Percentiles rank a stretch among this genome's conserved stretches.
Evolutionary conservation across 1,140 invertebrate genomes (phyloP).

Genomic region (Lepidurus arcticus): DNA sequence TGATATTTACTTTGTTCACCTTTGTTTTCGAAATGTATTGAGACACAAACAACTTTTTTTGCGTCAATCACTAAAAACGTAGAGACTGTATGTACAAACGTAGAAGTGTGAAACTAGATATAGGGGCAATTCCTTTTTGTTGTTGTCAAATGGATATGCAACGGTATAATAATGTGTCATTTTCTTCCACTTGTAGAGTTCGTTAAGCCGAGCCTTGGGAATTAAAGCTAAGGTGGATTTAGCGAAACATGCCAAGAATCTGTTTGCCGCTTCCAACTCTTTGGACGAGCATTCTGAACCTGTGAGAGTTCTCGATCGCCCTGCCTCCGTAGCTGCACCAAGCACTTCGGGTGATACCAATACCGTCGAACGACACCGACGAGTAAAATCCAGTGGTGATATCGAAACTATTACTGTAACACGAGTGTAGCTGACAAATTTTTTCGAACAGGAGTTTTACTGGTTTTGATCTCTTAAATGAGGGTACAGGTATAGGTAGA

Average conservation of each 20-base stretch:
- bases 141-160: too few species aligned
- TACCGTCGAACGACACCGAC: conserved; percentile 51
- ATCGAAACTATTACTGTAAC: conserved; percentile 50
- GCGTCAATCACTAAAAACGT: too few species aligned
- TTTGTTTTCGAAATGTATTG: too few species aligned
- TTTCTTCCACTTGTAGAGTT: conserved; percentile 55
- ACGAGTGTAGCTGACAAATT: conserved; percentile 34
- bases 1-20: neutral
- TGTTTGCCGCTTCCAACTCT: conserved; percentile 30
- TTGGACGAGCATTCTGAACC: conserved; percentile 38
- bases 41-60: too few species aligned
- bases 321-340: conserved; percentile 36
- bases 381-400: conserved; percentile 65
- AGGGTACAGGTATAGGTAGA: neutral
- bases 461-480: conserved; percentile 5
- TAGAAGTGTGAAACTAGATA: too few species aligned
- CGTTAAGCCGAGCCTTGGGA: conserved; percentile 66
- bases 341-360: conserved; percentile 27
- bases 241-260: conserved; percentile 33
- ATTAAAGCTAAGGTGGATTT: conserved; percentile 55
- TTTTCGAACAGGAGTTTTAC: neutral
- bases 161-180: neutral
- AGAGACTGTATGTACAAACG: too few species aligned
- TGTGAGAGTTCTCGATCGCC: neutral
- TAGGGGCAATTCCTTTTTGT: too few species aligned